phyloP scores from a whole-genome alignment of 2,113 vertebrate genomes.

The Terrapene triunguis region DNA sequence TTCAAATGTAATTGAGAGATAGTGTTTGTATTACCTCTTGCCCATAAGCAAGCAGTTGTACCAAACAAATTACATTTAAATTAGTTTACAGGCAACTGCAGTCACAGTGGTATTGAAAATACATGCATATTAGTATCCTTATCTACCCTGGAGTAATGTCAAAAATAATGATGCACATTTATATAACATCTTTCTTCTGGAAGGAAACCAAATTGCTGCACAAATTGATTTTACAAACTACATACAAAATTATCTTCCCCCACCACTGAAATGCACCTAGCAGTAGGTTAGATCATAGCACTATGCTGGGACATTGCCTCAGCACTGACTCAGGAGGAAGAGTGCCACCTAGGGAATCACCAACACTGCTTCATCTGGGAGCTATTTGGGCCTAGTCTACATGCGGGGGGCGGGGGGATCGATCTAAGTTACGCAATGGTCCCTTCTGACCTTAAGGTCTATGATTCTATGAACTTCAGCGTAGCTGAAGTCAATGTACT shows the following conservation, averaged over 20 bases:
- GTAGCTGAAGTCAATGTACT: too few relatives aligned
- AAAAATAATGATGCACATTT: neutral
- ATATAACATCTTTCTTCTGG: neutral
- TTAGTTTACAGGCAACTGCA: neutral
- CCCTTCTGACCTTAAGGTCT: too few relatives aligned
- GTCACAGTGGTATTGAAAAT: neutral
- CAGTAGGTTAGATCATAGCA: neutral
- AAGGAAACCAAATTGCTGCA: neutral
- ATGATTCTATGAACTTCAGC: too few relatives aligned
- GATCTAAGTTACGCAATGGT: too few relatives aligned
- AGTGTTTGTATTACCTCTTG: neutral
- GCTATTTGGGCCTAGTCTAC: neutral
- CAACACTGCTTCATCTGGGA: neutral
- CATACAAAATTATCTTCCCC: neutral
- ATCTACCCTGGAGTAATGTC: neutral
- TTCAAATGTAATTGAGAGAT: slow-evolving; percentile 10
- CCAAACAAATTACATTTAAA: neutral
- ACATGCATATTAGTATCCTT: neutral
- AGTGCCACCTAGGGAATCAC: neutral
- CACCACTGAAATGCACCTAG: neutral
- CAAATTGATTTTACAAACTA: neutral
- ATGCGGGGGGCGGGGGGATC: too few relatives aligned
- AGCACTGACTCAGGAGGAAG: neutral
- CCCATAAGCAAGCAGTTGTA: neutral
- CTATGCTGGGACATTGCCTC: neutral